phyloP scores from a whole-genome alignment of 1,140 invertebrate species.

The Eueides isabella region DNA sequence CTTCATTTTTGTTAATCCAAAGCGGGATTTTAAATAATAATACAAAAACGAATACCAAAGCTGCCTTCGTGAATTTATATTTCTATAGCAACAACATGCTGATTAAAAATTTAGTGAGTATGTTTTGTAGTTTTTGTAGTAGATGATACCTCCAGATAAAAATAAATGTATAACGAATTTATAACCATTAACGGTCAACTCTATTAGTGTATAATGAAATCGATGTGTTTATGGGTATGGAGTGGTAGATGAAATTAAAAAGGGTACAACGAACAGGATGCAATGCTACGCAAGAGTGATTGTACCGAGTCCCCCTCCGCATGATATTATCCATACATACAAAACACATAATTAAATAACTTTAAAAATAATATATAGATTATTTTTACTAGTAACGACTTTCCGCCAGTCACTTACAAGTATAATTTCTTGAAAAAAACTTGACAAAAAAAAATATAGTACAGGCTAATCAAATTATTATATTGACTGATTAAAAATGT shows the following conservation, averaged over 20 bases:
- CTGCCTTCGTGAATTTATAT: neutral
- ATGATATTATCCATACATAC: slow-evolving; percentile 1
- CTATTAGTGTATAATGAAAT: slow-evolving; percentile 2
- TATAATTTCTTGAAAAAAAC: no score
- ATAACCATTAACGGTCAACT: neutral
- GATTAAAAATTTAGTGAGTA: neutral
- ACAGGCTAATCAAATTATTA: neutral
- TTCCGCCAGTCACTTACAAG: neutral
- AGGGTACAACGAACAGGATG: slow-evolving; percentile 49
- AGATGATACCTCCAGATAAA: neutral
- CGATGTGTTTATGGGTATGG: neutral
- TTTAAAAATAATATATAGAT: neutral
- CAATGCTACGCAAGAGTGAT: slow-evolving; percentile 57
- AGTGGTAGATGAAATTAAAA: slow-evolving; percentile 14
- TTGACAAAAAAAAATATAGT: neutral
- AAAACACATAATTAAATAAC: slow-evolving; percentile 3
- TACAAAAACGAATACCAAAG: neutral
- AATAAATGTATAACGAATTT: neutral
- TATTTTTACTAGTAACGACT: neutral
- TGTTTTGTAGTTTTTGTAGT: neutral
- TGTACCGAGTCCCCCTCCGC: slow-evolving; percentile 47
- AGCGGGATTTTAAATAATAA: slow-evolving; percentile 9
- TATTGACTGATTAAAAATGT: neutral
- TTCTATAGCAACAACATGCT: neutral
- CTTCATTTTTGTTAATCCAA: neutral